Evolutionary conservation across 2,113 vertebrate genomes (phyloP).

Genomic region (Abramis brama): DNA sequence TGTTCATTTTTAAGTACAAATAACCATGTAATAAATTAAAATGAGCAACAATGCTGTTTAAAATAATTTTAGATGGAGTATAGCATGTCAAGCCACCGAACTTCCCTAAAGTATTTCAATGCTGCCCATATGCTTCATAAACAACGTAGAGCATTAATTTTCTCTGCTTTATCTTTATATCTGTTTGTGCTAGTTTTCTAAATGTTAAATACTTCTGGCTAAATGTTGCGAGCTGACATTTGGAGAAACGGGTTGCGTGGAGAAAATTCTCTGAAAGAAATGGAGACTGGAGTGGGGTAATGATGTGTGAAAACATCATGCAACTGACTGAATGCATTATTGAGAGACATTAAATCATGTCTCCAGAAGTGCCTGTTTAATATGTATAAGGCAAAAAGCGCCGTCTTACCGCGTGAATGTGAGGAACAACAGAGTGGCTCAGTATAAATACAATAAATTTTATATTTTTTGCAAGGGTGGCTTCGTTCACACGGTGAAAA

Average conservation of each 20-base stretch:
- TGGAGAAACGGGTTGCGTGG: conserved; percentile 38
- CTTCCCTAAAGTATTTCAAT: not conserved
- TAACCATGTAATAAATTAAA: not conserved
- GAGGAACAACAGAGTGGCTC: conserved; percentile 20
- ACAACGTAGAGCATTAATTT: conserved; percentile 41
- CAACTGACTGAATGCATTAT: conserved; percentile 73
- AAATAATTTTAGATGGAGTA: not conserved
- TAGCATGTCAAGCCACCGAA: not conserved
- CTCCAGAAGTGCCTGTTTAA: conserved; percentile 66
- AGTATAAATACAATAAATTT: conserved; percentile 18
- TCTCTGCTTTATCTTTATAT: conserved; percentile 49
- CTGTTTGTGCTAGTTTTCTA: conserved; percentile 46
- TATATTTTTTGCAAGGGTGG: conserved; percentile 7
- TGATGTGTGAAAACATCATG: conserved; percentile 67
- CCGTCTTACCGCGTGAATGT: conserved; percentile 38
- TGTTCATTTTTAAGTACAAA: not conserved
- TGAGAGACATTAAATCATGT: conserved; percentile 69
- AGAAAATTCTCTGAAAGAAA: conserved; percentile 55
- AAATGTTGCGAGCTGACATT: conserved; percentile 63
- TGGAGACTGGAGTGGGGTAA: conserved; percentile 64
- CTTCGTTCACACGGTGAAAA: not conserved
- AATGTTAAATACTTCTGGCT: conserved; percentile 69
- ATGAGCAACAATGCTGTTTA: not conserved
- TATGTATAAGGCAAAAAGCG: conserved; percentile 66
- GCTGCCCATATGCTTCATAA: conserved; percentile 16